Evolutionary conservation across 2,888 invertebrate genomes (phyloP).

Genomic region (Hyalella azteca): DNA sequence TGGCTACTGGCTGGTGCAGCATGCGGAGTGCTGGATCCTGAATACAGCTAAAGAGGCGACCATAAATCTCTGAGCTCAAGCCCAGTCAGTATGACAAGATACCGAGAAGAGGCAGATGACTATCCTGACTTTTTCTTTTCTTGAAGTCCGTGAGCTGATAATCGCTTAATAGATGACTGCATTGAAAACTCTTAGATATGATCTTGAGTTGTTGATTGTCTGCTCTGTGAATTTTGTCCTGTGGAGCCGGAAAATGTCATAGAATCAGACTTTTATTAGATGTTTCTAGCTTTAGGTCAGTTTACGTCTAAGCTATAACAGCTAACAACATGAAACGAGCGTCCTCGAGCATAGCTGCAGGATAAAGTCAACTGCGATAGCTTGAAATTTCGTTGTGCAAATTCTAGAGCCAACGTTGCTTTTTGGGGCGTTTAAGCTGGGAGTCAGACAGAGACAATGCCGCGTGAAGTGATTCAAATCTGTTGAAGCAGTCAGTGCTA

Average conservation of each 20-base stretch:
- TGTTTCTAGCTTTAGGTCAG: too few relatives aligned
- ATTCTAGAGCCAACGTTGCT: neutral
- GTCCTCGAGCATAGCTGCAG: too few relatives aligned
- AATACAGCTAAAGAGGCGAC: slow-evolving; percentile 22
- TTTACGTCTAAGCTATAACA: too few relatives aligned
- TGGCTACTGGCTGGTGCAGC: too few relatives aligned
- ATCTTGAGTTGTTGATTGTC: too few relatives aligned
- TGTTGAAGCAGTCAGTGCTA: neutral
- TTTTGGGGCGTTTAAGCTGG: neutral
- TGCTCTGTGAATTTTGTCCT: too few relatives aligned
- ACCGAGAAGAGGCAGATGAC: slow-evolving; percentile 31
- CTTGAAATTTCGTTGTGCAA: neutral
- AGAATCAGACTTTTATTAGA: too few relatives aligned
- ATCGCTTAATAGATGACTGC: slow-evolving; percentile 20
- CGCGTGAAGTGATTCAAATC: slow-evolving; percentile 30
- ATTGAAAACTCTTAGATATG: slow-evolving; percentile 20
- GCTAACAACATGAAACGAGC: too few relatives aligned
- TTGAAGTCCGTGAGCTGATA: slow-evolving; percentile 33
- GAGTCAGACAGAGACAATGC: slow-evolving; percentile 21
- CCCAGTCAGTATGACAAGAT: slow-evolving; percentile 21
- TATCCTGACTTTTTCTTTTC: slow-evolving; percentile 20
- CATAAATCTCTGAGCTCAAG: slow-evolving; percentile 13
- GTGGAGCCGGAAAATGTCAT: too few relatives aligned
- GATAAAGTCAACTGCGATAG: slow-evolving; percentile 8
- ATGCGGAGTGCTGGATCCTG: neutral